Conservation (phyloP, 2,797 vertebrate genomes). For the Eupleurogrammus muticus region DNA sequence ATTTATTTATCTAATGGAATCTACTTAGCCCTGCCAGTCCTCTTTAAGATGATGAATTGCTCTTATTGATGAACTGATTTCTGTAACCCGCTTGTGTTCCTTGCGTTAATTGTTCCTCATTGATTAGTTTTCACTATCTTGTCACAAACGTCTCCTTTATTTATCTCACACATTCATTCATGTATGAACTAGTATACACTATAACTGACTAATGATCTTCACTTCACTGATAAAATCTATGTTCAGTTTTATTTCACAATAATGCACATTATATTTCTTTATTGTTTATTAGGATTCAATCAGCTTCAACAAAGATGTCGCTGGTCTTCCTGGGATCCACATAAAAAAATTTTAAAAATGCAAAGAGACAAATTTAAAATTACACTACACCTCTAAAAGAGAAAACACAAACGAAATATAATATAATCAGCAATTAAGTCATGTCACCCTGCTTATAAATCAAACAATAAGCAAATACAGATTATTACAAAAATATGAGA, state of each 20-base stretch:
- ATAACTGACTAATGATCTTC: no score
- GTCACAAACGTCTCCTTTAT: conserved; percentile 75
- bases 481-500: no score
- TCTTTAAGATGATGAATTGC: conserved; percentile 81
- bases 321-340: no score
- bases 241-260: not conserved
- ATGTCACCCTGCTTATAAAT: no score
- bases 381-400: no score
- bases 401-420: no score
- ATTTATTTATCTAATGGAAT: conserved; percentile 85
- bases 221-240: conserved; percentile 11
- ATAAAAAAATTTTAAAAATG: no score
- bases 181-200: not conserved
- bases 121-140: conserved; percentile 80
- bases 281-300: no score
- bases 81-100: conserved; percentile 76
- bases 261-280: not conserved
- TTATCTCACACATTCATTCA: conserved; percentile 53
- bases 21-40: conserved; percentile 75
- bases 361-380: no score
- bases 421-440: no score
- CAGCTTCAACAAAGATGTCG: no score
- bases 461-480: no score
- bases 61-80: conserved; percentile 78
- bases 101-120: conserved; percentile 81